Evolutionary conservation across 2,113 vertebrate genomes (phyloP).

Genomic region (Oophaga pumilio): DNA sequence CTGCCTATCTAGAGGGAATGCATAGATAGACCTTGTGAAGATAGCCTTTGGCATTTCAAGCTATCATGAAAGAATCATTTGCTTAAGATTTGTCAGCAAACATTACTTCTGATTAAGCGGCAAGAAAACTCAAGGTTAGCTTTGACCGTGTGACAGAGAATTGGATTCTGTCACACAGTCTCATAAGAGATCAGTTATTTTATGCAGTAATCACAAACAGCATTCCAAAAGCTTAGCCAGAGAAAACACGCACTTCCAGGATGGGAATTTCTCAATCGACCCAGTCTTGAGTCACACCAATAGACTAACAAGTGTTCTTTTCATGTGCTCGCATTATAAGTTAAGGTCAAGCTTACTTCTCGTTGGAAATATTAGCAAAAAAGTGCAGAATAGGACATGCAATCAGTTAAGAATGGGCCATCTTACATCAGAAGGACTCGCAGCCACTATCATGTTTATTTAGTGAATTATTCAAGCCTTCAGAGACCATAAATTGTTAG

Average conservation of each 20-base stretch:
- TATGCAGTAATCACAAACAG: constrained; percentile 52
- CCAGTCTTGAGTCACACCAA: constrained; percentile 52
- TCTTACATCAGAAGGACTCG: constrained; percentile 43
- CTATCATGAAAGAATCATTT: constrained; percentile 53
- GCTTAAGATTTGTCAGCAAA: constrained; percentile 56
- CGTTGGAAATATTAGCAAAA: not conserved
- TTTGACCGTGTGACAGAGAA: constrained; percentile 56
- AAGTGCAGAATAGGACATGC: constrained; percentile 5
- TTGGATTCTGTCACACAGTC: constrained; percentile 57
- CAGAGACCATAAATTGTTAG: constrained; percentile 51
- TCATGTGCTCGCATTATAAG: constrained; percentile 1
- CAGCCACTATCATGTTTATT: constrained; percentile 42
- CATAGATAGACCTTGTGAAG: constrained; percentile 19
- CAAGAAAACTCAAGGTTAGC: constrained; percentile 55
- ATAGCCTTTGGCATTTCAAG: constrained; percentile 25
- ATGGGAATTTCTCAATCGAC: constrained; percentile 51
- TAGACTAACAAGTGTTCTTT: constrained; percentile 35
- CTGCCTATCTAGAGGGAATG: not conserved
- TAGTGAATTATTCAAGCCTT: constrained; percentile 55
- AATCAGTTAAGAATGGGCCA: constrained; percentile 4
- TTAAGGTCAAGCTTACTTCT: constrained; percentile 20
- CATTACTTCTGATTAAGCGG: constrained; percentile 56
- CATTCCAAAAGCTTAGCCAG: constrained; percentile 57
- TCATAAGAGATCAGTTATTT: constrained; percentile 58
- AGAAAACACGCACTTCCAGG: constrained; percentile 55